Base-by-base conservation (phyloP, 2,797 vertebrate genomes). In the Paedocypris micromegethes region DNA sequence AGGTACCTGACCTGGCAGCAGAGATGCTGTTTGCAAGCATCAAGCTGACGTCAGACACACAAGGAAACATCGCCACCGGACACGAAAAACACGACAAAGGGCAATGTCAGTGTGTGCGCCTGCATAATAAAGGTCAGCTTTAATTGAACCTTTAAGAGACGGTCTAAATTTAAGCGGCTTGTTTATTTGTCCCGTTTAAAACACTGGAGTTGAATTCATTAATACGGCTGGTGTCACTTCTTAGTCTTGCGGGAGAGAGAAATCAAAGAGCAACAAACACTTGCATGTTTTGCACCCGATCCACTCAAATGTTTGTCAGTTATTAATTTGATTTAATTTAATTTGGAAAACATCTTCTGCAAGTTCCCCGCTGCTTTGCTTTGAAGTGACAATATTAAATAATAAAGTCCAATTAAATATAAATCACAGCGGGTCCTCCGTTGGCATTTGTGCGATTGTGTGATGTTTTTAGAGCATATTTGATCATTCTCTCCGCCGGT, bases 331-430 rank as follows among this genome's bases (percentile, higher is more conserved):
- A 79, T 83, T 81, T 88, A 84, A 88, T 87, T 87, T 83, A 79
- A 88, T 88, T 89, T 86, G 81, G 78, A 86, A 89, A 89, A 90
- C 86, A 89, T 87, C 82, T 81, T 82, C 58, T 76, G 86, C 86
- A 88, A 86, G 84, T 88, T 87, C 83, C 76, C 80, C 81, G 83
- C 83, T 82, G 82, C 80, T 84, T 23, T 76, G 77, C 88, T 91
- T 91, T 91, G 89, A 91, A 89, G 88, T 90, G 88, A 89, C 88
- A 88, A 83, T 85, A 87, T 88, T 82, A 90, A 91, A 91, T 90
- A 89, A 89, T 90, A 89, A 91, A 90, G 82, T 81, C 64, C 80
- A 85, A 91, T 91, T 90, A 91, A 90, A 89, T 85, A 91, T 90
- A 86, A 91, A 90, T 91, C 86, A 91, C 83, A 89, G 78, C 74